Conservation (phyloP, 2,797 vertebrate species). For the Cryptoprocta ferox region DNA sequence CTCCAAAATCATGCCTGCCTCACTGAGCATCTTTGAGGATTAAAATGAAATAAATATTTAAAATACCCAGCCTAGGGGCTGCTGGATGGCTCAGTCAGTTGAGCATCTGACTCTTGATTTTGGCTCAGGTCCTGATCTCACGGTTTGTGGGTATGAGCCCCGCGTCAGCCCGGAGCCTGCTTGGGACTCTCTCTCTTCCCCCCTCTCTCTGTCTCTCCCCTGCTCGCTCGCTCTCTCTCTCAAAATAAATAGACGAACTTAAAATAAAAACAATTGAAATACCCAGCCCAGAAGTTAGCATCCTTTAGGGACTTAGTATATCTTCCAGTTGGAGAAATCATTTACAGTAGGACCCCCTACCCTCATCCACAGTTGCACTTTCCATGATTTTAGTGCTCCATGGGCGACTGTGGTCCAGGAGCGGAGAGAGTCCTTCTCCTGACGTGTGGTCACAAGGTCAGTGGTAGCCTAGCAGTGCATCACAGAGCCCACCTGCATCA, state of each 20-base stretch:
- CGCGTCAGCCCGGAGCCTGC: too few relatives aligned
- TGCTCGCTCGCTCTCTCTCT: too few relatives aligned
- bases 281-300: not conserved
- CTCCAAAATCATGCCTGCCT: not conserved
- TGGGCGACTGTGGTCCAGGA: not conserved
- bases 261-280: too few relatives aligned
- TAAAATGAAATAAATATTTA: not conserved
- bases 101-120: too few relatives aligned
- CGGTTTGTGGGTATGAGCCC: too few relatives aligned
- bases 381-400: not conserved
- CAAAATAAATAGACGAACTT: not conserved
- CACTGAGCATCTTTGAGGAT: not conserved
- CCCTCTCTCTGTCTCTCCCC: too few relatives aligned
- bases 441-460: not conserved
- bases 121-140: too few relatives aligned
- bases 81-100: too few relatives aligned
- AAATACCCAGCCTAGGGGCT: not conserved
- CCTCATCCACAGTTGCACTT: not conserved
- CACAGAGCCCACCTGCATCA: not conserved
- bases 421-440: not conserved
- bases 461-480: not conserved
- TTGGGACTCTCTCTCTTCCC: too few relatives aligned
- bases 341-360: not conserved
- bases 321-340: not conserved
- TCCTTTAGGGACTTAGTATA: not conserved